A percentile compares a stretch with the other conserved stretches of the same genome.
phyloP scores from a whole-genome alignment of 1,140 invertebrate genomes.

The Kradibia gibbosae region DNA sequence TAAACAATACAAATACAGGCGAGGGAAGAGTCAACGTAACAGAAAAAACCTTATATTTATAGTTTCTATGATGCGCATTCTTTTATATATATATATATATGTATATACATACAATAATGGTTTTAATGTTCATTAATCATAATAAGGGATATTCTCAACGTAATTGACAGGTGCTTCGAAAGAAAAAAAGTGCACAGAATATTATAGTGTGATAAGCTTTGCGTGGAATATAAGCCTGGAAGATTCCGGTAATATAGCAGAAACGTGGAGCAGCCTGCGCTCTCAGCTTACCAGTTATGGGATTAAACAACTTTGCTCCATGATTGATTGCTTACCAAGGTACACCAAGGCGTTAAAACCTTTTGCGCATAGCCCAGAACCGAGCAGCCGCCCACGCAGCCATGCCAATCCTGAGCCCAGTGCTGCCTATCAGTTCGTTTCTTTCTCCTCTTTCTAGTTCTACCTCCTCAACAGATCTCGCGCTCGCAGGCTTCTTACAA shows the following conservation, averaged over 20 bases:
- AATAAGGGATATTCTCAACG: constrained; percentile 28
- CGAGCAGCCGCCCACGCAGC: constrained; percentile 57
- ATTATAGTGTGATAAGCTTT: constrained; percentile 41
- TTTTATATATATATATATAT: constrained; percentile 3
- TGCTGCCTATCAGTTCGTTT: background rate
- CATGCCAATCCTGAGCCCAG: constrained; percentile 36
- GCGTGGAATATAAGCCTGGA: constrained; percentile 12
- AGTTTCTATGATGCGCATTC: background rate
- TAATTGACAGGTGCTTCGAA: constrained; percentile 35
- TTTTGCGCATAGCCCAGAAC: constrained; percentile 54
- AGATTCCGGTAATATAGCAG: constrained; percentile 36
- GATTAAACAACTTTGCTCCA: constrained; percentile 67
- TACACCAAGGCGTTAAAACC: constrained; percentile 62
- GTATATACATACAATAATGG: background rate
- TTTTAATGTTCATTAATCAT: constrained; percentile 24
- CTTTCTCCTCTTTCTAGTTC: constrained; percentile 50
- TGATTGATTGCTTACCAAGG: constrained; percentile 68
- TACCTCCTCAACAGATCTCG: constrained; percentile 2
- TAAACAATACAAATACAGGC: too few relatives aligned
- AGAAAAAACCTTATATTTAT: background rate
- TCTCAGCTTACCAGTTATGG: constrained; percentile 58
- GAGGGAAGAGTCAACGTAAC: too few relatives aligned
- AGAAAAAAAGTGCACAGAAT: background rate
- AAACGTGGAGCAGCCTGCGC: background rate
- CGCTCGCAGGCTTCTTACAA: constrained; percentile 10